A percentile compares a stretch with the other conserved stretches of the same genome.
phyloP scores from a whole-genome alignment of 2,888 invertebrate species.

The Trilocha varians region DNA sequence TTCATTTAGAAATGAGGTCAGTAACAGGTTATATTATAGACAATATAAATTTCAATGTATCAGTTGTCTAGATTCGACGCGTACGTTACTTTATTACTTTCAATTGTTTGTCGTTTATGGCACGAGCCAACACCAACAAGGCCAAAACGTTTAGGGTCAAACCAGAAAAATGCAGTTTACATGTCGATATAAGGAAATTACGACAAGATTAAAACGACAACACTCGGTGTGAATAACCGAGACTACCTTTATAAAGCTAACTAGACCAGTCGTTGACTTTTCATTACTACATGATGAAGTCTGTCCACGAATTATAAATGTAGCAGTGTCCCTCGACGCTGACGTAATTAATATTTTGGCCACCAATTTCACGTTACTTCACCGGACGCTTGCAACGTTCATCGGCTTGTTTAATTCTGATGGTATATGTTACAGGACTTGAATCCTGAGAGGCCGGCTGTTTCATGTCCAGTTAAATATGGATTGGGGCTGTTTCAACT shows the following conservation, averaged over 20 bases:
- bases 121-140: slow-evolving; percentile 35
- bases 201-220: slow-evolving; percentile 4
- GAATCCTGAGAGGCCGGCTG: slow-evolving; percentile 26
- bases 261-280: slow-evolving; percentile 39
- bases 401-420: slow-evolving; percentile 34
- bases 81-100: slow-evolving; percentile 48
- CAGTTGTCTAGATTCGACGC: slow-evolving; percentile 29
- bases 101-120: slow-evolving; percentile 58
- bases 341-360: slow-evolving; percentile 21
- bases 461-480: slow-evolving; percentile 31
- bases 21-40: slow-evolving; percentile 4
- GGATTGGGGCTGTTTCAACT: slow-evolving; percentile 30
- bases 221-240: slow-evolving; percentile 13
- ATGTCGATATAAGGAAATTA: slow-evolving; percentile 4
- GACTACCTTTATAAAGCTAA: slow-evolving; percentile 31
- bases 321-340: slow-evolving; percentile 26
- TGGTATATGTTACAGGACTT: slow-evolving; percentile 20
- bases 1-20: slow-evolving; percentile 7
- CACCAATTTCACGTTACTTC: slow-evolving; percentile 25
- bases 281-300: slow-evolving; percentile 54
- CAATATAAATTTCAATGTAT: slow-evolving; percentile 23
- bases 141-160: slow-evolving; percentile 44
- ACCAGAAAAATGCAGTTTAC: slow-evolving; percentile 10
- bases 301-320: slow-evolving; percentile 46
- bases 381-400: slow-evolving; percentile 29